Percentiles rank a stretch among this genome's conserved stretches.
Conservation (phyloP, 1,140 invertebrate species). For the Homalodisca vitripennis region DNA sequence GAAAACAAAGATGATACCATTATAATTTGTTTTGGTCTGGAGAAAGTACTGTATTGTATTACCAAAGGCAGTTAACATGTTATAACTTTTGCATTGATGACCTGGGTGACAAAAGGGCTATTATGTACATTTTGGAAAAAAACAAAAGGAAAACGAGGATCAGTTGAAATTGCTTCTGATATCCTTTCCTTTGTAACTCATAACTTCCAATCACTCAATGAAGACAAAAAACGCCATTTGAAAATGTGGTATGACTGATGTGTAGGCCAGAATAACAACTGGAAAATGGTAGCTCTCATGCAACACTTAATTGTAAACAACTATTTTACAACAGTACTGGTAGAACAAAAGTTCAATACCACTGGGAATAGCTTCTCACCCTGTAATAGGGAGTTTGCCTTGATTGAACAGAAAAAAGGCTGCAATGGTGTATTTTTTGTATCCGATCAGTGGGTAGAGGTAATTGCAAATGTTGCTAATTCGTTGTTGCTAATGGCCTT, state of each 20-base stretch:
- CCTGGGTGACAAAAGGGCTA: constrained; percentile 8
- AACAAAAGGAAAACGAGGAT: constrained; percentile 31
- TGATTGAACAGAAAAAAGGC: constrained; percentile 35
- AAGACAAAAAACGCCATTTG: constrained; percentile 26
- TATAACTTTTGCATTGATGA: constrained; percentile 33
- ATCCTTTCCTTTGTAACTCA: constrained; percentile 30
- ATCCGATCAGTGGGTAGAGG: not conserved
- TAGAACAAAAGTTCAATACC: constrained; percentile 30
- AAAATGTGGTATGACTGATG: constrained; percentile 37
- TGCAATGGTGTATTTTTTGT: constrained; percentile 10
- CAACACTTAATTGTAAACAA: constrained; percentile 22
- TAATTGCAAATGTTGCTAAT: not conserved
- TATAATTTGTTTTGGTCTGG: constrained; percentile 6
- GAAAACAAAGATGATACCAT: not conserved
- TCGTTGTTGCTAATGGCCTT: not conserved
- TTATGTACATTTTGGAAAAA: constrained; percentile 34
- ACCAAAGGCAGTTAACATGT: constrained; percentile 25
- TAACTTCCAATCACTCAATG: constrained; percentile 25
- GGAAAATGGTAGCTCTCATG: constrained; percentile 28
- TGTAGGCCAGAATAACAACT: constrained; percentile 39
- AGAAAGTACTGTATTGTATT: constrained; percentile 26
- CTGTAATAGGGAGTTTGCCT: constrained; percentile 34
- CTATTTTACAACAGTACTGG: constrained; percentile 33
- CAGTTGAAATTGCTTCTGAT: constrained; percentile 34
- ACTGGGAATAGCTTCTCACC: constrained; percentile 36